Percentiles rank a stretch among this genome's conserved stretches.
Evolutionary conservation across 2,888 invertebrate genomes (phyloP).

Genomic region (Pyrocoelia pectoralis): DNA sequence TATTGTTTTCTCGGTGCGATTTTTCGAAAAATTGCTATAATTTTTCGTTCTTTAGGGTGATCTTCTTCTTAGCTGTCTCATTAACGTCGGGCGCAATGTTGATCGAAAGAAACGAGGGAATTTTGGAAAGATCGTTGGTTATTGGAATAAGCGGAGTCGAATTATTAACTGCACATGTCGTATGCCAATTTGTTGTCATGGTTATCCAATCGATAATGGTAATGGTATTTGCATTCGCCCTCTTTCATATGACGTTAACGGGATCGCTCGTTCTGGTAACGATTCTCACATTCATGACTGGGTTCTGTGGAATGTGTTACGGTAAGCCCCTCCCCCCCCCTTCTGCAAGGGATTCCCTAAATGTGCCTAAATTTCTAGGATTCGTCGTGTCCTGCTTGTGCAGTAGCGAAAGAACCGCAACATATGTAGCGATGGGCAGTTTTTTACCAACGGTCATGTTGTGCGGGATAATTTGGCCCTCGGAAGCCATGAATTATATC

Average conservation of each 20-base stretch:
- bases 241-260: slow-evolving; percentile 79
- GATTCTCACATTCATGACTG: slow-evolving; percentile 80
- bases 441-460: slow-evolving; percentile 86
- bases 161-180: slow-evolving; percentile 85
- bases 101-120: slow-evolving; percentile 87
- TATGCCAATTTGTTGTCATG: slow-evolving; percentile 89
- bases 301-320: slow-evolving; percentile 93
- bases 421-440: slow-evolving; percentile 84
- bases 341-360: background rate
- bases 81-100: slow-evolving; percentile 90
- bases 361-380: slow-evolving; percentile 58
- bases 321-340: no score
- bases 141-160: slow-evolving; percentile 84
- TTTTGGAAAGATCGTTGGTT: slow-evolving; percentile 87
- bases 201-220: slow-evolving; percentile 80
- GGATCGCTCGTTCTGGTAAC: slow-evolving; percentile 80
- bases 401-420: slow-evolving; percentile 84
- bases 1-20: no score
- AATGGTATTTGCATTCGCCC: slow-evolving; percentile 77
- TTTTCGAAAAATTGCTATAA: slow-evolving; percentile 37
- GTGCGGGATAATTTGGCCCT: slow-evolving; percentile 93
- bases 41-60: slow-evolving; percentile 69
- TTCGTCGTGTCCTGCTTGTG: slow-evolving; percentile 83
- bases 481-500: slow-evolving; percentile 87
- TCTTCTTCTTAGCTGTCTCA: slow-evolving; percentile 93